Conservation (phyloP, 2,797 vertebrate species). For the Eleutherodactylus coqui region DNA sequence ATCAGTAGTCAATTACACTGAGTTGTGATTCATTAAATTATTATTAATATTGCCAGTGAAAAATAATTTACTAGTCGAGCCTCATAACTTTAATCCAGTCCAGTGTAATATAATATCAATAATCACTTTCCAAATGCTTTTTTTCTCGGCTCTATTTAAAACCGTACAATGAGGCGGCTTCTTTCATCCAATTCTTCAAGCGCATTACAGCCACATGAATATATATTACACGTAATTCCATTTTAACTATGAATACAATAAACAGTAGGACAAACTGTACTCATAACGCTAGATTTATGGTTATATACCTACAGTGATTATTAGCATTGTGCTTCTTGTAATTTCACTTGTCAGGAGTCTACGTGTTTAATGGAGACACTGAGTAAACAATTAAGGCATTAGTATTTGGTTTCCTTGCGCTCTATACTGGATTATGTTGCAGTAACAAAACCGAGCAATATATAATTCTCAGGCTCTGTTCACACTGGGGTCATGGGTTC, state of each 20-base stretch:
- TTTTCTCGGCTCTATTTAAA: constrained; percentile 40
- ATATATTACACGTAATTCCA: constrained; percentile 45
- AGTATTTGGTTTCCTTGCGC: constrained; percentile 7
- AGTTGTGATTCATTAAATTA: constrained; percentile 50
- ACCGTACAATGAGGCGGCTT: constrained; percentile 19
- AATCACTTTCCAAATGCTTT: constrained; percentile 37
- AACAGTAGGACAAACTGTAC: constrained; percentile 47
- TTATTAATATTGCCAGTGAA: constrained; percentile 47
- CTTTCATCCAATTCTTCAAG: constrained; percentile 41
- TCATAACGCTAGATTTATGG: constrained; percentile 56
- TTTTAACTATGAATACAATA: constrained; percentile 52
- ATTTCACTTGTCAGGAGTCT: constrained; percentile 41
- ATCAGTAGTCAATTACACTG: constrained; percentile 47
- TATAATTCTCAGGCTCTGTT: background rate
- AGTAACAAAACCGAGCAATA: background rate
- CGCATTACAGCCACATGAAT: constrained; percentile 40
- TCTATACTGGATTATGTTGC: background rate
- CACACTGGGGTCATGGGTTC: background rate
- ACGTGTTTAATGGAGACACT: constrained; percentile 30
- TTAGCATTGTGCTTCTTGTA: constrained; percentile 31
- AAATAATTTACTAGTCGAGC: constrained; percentile 38
- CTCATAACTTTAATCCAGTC: constrained; percentile 32
- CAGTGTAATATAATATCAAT: constrained; percentile 51
- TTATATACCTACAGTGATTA: constrained; percentile 49
- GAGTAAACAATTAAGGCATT: constrained; percentile 49